Conservation (phyloP, 1,140 invertebrate genomes). For the Cydia strobilella region DNA sequence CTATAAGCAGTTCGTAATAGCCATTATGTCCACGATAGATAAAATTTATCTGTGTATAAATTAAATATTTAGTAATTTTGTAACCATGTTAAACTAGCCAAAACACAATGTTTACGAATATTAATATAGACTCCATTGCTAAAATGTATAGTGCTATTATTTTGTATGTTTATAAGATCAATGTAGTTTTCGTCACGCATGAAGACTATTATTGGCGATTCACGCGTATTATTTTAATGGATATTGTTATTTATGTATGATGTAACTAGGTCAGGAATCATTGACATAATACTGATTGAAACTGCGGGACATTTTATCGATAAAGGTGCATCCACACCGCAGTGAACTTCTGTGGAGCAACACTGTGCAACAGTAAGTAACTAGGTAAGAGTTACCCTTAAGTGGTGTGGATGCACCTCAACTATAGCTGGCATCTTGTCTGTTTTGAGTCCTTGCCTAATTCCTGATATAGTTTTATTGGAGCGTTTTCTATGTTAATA, state of each 20-base stretch:
- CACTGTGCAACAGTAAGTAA: too few relatives aligned
- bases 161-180: conserved; percentile 50
- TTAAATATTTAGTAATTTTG: conserved; percentile 19
- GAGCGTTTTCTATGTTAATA: not conserved
- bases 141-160: conserved; percentile 22
- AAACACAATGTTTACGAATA: conserved; percentile 1
- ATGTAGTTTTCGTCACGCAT: conserved; percentile 65
- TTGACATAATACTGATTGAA: not conserved
- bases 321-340: not conserved
- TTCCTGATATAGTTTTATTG: not conserved
- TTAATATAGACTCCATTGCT: conserved; percentile 13
- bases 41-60: conserved; percentile 6
- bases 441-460: not conserved
- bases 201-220: conserved; percentile 67
- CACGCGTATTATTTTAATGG: conserved; percentile 33
- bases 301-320: not conserved
- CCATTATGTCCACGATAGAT: conserved; percentile 1
- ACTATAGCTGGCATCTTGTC: not conserved
- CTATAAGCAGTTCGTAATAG: not conserved
- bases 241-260: conserved; percentile 41
- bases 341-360: too few relatives aligned
- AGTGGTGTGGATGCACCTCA: too few relatives aligned
- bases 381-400: too few relatives aligned
- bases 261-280: conserved; percentile 6
- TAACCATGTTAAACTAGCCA: conserved; percentile 18